Conservation (phyloP, 2,113 vertebrate genomes). For the Ptilonorhynchus violaceus region DNA sequence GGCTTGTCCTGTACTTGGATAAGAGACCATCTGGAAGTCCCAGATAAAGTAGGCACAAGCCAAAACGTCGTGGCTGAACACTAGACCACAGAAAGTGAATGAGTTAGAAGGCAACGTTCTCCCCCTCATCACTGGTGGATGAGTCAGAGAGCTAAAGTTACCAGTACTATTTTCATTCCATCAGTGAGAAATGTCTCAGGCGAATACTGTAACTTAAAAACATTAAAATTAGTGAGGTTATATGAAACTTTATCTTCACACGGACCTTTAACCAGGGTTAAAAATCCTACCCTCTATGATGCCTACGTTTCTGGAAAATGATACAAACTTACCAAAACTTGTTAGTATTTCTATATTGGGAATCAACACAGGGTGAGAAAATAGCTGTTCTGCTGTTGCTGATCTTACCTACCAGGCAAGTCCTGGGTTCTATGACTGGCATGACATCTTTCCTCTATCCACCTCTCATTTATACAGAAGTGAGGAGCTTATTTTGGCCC, state of each 20-base stretch:
- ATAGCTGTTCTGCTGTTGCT: background rate
- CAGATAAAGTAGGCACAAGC: background rate
- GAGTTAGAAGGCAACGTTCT: background rate
- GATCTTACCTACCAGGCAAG: background rate
- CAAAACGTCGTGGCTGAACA: conserved; percentile 6
- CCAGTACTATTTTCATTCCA: conserved; percentile 9
- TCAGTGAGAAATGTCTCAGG: background rate
- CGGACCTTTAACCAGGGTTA: background rate
- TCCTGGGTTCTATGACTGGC: background rate
- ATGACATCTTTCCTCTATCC: background rate
- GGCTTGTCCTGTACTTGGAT: conserved; percentile 1
- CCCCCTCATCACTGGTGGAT: conserved; percentile 3
- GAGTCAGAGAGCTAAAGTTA: conserved; percentile 47
- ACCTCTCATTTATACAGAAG: background rate
- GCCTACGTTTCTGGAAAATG: background rate
- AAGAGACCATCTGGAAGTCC: conserved; percentile 35
- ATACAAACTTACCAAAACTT: background rate
- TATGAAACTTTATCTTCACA: background rate
- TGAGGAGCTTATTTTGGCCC: background rate
- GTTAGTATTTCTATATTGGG: background rate
- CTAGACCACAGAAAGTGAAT: conserved; percentile 46
- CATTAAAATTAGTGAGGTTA: background rate
- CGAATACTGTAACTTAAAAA: background rate
- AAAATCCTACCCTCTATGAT: background rate
- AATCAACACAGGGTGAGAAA: background rate